Evolutionary conservation across 2,113 vertebrate species (phyloP).

Genomic region (Laticauda laticaudata): DNA sequence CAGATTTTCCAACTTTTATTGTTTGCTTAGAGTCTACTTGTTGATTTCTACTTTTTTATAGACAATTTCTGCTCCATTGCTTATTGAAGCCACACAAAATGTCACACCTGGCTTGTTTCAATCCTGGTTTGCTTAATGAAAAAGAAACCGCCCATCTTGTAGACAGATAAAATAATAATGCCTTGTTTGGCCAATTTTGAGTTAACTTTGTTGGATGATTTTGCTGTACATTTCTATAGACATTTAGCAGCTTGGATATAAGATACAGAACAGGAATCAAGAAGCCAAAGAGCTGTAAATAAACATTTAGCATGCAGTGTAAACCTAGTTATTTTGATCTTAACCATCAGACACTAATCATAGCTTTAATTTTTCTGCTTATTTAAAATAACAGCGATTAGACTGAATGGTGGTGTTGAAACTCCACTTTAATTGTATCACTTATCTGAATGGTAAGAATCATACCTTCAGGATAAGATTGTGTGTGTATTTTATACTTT

Average conservation of each 20-base stretch:
- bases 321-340: neutral
- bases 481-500: neutral
- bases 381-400: neutral
- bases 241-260: neutral
- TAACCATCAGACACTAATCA: neutral
- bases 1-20: neutral
- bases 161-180: neutral
- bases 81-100: neutral
- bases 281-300: neutral
- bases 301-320: neutral
- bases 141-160: neutral
- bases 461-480: neutral
- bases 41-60: neutral
- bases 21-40: neutral
- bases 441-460: neutral
- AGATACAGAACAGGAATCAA: neutral
- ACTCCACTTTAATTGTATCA: neutral
- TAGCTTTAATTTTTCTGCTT: neutral
- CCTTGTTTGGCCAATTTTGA: neutral
- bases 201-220: neutral
- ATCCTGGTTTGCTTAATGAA: neutral
- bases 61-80: neutral
- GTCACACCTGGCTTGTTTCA: neutral
- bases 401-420: neutral
- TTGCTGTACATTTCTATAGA: neutral